Conservation (phyloP, 2,888 invertebrate species). For the Holacanthella duospinosa region DNA sequence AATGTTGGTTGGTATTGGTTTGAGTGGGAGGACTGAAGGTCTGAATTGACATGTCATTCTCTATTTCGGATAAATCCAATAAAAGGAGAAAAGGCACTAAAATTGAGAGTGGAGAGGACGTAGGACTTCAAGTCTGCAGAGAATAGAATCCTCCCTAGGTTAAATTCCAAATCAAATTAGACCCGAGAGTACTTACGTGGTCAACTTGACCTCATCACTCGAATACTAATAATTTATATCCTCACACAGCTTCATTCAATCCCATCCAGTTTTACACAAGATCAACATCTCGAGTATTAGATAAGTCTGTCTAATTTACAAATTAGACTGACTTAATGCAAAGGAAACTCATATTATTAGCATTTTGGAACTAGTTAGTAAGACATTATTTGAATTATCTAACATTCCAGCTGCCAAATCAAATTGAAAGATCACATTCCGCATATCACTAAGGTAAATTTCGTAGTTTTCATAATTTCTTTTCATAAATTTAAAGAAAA, state of each 20-base stretch:
- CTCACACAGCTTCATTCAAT: background rate
- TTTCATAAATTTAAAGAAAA: too few species aligned
- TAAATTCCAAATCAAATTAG: background rate
- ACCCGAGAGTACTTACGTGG: background rate
- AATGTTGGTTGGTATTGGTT: background rate
- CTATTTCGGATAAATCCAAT: background rate
- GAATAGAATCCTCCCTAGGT: background rate
- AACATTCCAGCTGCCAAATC: too few species aligned
- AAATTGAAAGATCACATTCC: too few species aligned
- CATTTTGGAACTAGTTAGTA: too few species aligned
- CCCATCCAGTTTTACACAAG: background rate
- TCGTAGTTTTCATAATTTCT: too few species aligned
- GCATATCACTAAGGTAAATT: too few species aligned
- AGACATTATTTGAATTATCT: too few species aligned
- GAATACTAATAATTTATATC: background rate
- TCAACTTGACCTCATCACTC: background rate
- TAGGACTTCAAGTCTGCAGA: background rate
- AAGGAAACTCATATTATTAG: too few species aligned
- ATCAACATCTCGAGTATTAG: too few species aligned
- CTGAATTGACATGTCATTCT: background rate
- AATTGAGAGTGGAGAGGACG: background rate
- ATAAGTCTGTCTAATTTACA: too few species aligned
- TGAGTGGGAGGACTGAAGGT: too few species aligned
- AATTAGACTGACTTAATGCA: too few species aligned
- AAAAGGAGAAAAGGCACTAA: background rate